Conservation (phyloP, 2,888 invertebrate genomes). For the Rhodophaea formosa region DNA sequence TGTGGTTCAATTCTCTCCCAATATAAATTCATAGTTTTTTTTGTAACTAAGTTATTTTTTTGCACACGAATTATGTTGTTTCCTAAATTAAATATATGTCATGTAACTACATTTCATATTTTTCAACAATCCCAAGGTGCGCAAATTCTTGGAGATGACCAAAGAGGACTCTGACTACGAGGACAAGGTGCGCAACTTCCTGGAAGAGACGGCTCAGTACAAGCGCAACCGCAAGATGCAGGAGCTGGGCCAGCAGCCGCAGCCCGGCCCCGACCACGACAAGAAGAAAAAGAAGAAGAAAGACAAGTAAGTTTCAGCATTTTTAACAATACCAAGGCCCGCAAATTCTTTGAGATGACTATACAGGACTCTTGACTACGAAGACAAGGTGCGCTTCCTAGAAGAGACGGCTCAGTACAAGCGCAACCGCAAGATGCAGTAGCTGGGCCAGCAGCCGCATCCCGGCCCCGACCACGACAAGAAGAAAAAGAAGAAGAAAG, state of each 20-base stretch:
- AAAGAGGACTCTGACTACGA: constrained; percentile 93
- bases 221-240: constrained; percentile 86
- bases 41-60: no score
- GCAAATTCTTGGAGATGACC: constrained; percentile 88
- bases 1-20: no score
- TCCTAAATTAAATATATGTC: no score
- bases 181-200: constrained; percentile 91
- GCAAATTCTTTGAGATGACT: constrained; percentile 88
- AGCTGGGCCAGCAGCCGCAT: constrained; percentile 81
- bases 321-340: constrained; percentile 68
- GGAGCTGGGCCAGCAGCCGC: constrained; percentile 82
- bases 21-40: no score
- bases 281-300: constrained; percentile 79
- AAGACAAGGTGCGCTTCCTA: constrained; percentile 91
- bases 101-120: not conserved
- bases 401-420: constrained; percentile 92
- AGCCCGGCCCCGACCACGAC: constrained; percentile 69
- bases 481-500: constrained; percentile 79
- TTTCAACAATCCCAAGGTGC: constrained; percentile 68
- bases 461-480: constrained; percentile 71
- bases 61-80: no score
- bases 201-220: constrained; percentile 91
- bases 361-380: constrained; percentile 92
- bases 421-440: constrained; percentile 85
- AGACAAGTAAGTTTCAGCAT: constrained; percentile 64